Conservation (phyloP, 2,113 vertebrate genomes). For the Ursus arctos region DNA sequence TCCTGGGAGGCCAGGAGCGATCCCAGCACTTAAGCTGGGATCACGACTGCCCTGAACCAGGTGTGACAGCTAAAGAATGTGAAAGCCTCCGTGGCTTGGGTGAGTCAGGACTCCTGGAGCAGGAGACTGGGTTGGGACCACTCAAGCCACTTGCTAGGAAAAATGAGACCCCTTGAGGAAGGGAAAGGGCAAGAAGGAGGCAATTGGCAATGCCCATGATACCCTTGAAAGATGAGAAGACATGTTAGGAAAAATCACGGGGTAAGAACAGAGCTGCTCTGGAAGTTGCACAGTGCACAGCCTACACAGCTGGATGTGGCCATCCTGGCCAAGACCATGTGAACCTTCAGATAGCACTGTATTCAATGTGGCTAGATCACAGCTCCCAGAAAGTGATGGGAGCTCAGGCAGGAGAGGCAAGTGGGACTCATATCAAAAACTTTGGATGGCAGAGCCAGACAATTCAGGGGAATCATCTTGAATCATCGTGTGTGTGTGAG, state of each 20-base stretch:
- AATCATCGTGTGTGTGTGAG: no score
- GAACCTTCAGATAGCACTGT: neutral
- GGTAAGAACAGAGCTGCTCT: neutral
- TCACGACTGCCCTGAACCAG: neutral
- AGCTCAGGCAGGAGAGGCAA: neutral
- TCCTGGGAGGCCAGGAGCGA: neutral
- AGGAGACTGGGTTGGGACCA: neutral
- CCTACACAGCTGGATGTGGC: neutral
- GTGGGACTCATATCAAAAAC: neutral
- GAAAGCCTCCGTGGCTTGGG: neutral
- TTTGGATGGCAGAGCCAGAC: neutral
- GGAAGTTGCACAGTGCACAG: neutral
- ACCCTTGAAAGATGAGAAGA: neutral
- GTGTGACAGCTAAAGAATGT: neutral
- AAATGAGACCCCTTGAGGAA: neutral
- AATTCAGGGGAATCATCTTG: neutral
- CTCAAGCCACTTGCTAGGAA: neutral
- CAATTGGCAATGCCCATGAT: neutral
- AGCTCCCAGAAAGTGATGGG: neutral
- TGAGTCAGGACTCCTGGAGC: neutral
- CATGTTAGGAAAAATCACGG: neutral
- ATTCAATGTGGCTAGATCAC: rapidly evolving
- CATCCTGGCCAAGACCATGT: neutral
- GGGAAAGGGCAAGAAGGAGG: neutral
- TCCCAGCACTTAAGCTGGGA: neutral